Evolutionary conservation across 1,140 invertebrate species (phyloP), one percentile per base, ranked within the genome.

Genomic region (Orussus abietinus): DNA sequence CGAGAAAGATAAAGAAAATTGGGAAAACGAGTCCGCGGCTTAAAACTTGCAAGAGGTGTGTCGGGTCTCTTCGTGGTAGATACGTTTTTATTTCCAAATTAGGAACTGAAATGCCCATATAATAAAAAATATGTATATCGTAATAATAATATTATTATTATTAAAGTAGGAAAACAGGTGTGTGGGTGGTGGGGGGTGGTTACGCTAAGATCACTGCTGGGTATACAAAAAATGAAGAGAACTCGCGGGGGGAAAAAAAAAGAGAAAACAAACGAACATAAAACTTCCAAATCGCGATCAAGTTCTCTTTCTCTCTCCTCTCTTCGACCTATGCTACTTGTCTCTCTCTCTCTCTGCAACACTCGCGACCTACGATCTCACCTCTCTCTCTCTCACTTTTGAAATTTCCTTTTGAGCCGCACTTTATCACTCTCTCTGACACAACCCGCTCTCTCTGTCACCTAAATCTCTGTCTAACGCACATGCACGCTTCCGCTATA

Each of bases 31-130:
- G n/a, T n/a, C n/a, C n/a, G n/a, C n/a, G n/a, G n/a, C n/a, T n/a
- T n/a, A n/a, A n/a, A n/a, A n/a, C n/a, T n/a, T n/a, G 25, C 25
- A 11, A 26, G 1, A n/a, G n/a, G n/a, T n/a, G n/a, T n/a, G n/a
- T n/a, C n/a, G n/a, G 13, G 22, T 18, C 7, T 38, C 13, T 61
- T 51, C 47, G 19, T 51, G 45, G 55, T 56, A 60, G 48, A 59
- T 62, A 56, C n/a, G n/a, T n/a, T 60, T 62, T 62, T 62, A 62
- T 62, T 62, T 61, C 53, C 57, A 62, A 62, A 48, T 58, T 62
- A 62, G 59, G 59, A 62, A 62, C 59, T 62, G 55, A 60, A 62
- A 62, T 62, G 59, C 59, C 59, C 57, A 56, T 60, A 59, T 58
- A 59, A 60, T 61, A 60, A 62, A 62, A 62, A 62, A 62, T 62